Evolutionary conservation across 2,888 invertebrate species (phyloP).

Genomic region (Campoplex capitator): DNA sequence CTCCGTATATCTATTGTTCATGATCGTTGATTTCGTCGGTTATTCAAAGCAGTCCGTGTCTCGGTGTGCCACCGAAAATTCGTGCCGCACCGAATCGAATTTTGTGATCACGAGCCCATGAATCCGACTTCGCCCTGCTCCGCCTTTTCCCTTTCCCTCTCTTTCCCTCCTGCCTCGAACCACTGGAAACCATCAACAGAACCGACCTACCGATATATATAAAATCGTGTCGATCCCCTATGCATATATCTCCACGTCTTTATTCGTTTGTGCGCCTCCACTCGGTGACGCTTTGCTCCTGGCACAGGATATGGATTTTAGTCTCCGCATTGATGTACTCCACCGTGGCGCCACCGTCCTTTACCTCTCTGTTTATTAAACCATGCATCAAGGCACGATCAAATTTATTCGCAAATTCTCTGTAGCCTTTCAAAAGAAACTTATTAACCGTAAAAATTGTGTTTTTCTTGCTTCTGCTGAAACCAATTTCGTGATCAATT

Average conservation of each 20-base stretch:
- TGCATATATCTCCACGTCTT: background rate
- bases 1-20: background rate
- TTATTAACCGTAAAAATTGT: too few species aligned
- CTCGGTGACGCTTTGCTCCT: conserved; percentile 67
- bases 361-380: background rate
- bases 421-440: too few species aligned
- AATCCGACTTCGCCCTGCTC: background rate
- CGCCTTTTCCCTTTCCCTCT: background rate
- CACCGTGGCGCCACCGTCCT: background rate
- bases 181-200: conserved; percentile 3
- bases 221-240: conserved; percentile 12
- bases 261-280: background rate
- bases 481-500: too few species aligned
- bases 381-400: background rate
- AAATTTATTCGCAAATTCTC: background rate
- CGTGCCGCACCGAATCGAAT: conserved; percentile 41
- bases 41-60: background rate
- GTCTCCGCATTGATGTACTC: background rate
- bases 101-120: conserved; percentile 37
- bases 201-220: conserved; percentile 36
- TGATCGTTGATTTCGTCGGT: background rate
- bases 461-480: too few species aligned
- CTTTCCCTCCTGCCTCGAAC: background rate
- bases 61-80: conserved; percentile 34
- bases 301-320: conserved; percentile 71